phyloP scores from a whole-genome alignment of 2,797 vertebrate genomes.

The Poecilia picta region DNA sequence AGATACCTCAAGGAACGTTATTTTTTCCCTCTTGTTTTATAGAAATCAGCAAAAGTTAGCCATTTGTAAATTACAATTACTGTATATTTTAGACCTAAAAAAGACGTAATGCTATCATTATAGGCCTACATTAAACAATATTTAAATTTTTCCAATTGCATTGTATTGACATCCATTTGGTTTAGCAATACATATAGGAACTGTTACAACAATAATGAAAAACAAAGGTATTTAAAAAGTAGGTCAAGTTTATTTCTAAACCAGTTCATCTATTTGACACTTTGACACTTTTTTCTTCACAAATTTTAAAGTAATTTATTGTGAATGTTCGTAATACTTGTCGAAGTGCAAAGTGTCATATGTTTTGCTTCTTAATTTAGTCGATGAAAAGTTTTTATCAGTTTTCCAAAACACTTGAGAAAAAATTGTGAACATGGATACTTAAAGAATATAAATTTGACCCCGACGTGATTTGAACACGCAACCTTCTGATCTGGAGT shows the following conservation, averaged over 20 bases:
- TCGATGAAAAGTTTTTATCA: neutral
- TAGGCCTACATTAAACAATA: neutral
- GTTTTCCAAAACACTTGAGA: neutral
- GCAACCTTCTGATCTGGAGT: slow-evolving; percentile 78
- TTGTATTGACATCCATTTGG: neutral
- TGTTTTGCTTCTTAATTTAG: neutral
- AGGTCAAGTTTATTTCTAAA: neutral
- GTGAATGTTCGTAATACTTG: neutral
- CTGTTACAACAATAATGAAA: neutral
- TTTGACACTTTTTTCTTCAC: neutral
- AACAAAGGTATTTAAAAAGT: neutral
- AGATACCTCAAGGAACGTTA: neutral
- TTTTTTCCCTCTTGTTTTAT: neutral
- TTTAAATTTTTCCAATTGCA: neutral
- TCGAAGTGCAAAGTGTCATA: neutral
- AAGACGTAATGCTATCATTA: neutral
- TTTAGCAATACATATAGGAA: neutral
- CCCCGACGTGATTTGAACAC: slow-evolving; percentile 75
- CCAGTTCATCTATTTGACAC: neutral
- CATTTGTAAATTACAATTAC: neutral
- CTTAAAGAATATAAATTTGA: slow-evolving; percentile 11
- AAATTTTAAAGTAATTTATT: neutral
- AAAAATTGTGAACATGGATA: neutral
- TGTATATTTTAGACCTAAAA: neutral
- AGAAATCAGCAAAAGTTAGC: neutral